These are phyloP conservation scores for Pseudopleuronectes americanus DNA, from an alignment of 2,797 vertebrate species.

Conservation along the genomic window DNA sequence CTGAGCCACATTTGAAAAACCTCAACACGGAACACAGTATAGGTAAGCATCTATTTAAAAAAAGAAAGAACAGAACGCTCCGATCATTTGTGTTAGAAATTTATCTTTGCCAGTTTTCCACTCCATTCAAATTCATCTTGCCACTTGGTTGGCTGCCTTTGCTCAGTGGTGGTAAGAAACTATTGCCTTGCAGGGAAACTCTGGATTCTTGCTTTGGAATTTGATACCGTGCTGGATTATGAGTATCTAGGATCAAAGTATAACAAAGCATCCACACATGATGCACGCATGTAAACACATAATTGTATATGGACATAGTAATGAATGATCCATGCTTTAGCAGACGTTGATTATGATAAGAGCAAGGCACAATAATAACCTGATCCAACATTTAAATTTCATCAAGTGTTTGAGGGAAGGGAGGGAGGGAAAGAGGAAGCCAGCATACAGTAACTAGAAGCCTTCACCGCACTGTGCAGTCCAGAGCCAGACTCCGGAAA, in stretches of 20 bases:
- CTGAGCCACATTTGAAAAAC: conserved; percentile 51
- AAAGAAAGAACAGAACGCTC: conserved; percentile 33
- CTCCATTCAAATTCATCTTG: conserved; percentile 67
- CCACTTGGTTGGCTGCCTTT: conserved; percentile 63
- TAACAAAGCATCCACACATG: conserved; percentile 49
- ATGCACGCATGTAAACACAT: conserved; percentile 44
- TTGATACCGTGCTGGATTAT: conserved; percentile 61
- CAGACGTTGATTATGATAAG: conserved; percentile 38
- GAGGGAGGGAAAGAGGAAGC: conserved; percentile 29
- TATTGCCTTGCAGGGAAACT: conserved; percentile 64
- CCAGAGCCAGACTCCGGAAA: conserved; percentile 80
- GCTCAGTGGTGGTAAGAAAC: conserved; percentile 63
- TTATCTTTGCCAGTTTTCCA: conserved; percentile 68
- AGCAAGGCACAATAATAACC: conserved; percentile 35
- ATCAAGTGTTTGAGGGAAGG: conserved; percentile 32
- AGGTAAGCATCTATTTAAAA: conserved; percentile 56
- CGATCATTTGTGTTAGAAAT: conserved; percentile 56
- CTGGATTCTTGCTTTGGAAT: conserved; percentile 72
- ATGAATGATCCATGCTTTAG: conserved; percentile 14
- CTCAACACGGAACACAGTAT: conserved; percentile 42
- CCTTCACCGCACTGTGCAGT: conserved; percentile 63
- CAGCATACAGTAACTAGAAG: conserved; percentile 64
- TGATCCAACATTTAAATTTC: conserved; percentile 47
- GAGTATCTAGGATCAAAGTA: conserved; percentile 57
- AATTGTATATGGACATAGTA: conserved; percentile 16